Evolutionary conservation across 2,888 invertebrate genomes (phyloP).

Genomic region (Gymnocheta viridis): DNA sequence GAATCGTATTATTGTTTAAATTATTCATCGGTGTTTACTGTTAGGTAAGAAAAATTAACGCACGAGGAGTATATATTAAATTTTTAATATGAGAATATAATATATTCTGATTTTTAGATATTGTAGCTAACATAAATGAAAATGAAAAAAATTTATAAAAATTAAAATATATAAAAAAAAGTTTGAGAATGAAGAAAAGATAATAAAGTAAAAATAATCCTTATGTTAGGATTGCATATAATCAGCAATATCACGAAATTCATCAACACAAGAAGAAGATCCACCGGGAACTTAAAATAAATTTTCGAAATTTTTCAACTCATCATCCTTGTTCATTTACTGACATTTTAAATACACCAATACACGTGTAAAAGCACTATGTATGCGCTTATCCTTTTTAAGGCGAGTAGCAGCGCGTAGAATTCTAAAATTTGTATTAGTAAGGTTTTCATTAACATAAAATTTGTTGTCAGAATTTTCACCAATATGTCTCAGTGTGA

Average conservation of each 20-base stretch:
- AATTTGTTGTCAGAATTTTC: too few species aligned
- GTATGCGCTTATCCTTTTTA: not conserved
- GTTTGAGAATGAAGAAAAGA: not conserved
- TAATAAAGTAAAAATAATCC: too few species aligned
- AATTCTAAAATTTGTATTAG: not conserved
- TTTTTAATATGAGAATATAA: too few species aligned
- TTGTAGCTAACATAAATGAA: not conserved
- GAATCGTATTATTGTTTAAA: not conserved
- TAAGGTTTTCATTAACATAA: too few species aligned
- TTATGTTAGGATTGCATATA: too few species aligned
- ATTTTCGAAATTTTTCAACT: not conserved
- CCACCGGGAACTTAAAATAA: not conserved
- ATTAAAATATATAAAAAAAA: not conserved
- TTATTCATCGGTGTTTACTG: not conserved
- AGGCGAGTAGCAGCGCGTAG: not conserved
- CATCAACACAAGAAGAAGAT: too few species aligned
- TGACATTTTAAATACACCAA: not conserved
- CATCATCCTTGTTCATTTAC: not conserved
- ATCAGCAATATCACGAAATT: too few species aligned
- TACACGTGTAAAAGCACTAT: not conserved
- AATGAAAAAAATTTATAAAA: not conserved
- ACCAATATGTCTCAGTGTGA: not conserved
- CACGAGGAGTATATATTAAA: not conserved
- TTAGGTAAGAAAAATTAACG: not conserved
- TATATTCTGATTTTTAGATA: not conserved